Percentiles rank a stretch among this genome's conserved stretches.
phyloP scores from a whole-genome alignment of 2,888 invertebrate genomes.

The Mechanitis messenoides region DNA sequence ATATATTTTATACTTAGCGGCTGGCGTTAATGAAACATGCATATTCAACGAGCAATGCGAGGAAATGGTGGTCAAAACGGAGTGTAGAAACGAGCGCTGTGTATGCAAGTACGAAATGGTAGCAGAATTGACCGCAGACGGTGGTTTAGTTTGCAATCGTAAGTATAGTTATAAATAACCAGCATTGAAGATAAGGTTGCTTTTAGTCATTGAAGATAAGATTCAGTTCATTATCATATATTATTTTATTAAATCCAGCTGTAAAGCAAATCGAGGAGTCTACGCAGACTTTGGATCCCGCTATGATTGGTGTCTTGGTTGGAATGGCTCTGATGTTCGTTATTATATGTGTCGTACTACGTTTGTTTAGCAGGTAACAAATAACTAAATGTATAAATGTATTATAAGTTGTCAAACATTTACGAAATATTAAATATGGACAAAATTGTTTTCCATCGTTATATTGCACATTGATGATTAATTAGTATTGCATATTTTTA shows the following conservation, averaged over 20 bases:
- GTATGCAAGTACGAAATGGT: constrained; percentile 87
- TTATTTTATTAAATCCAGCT: constrained; percentile 38
- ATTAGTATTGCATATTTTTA: constrained; percentile 57
- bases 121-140: constrained; percentile 82
- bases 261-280: constrained; percentile 79
- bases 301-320: constrained; percentile 92
- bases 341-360: constrained; percentile 93
- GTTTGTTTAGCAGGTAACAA: constrained; percentile 92
- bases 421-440: no score
- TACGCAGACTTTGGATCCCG: constrained; percentile 86
- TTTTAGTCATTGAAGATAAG: no score
- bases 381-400: background rate
- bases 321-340: constrained; percentile 96
- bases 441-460: no score
- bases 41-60: constrained; percentile 91
- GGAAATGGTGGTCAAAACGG: constrained; percentile 82
- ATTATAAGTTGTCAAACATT: no score
- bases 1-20: constrained; percentile 75
- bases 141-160: constrained; percentile 85
- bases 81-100: constrained; percentile 87
- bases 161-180: constrained; percentile 40
- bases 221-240: no score
- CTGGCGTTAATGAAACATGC: constrained; percentile 87
- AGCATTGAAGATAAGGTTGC: no score
- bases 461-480: background rate